Percentiles rank a stretch among this genome's conserved stretches.
phyloP scores from a whole-genome alignment of 2,113 vertebrate genomes.

The Nettapus auritus region DNA sequence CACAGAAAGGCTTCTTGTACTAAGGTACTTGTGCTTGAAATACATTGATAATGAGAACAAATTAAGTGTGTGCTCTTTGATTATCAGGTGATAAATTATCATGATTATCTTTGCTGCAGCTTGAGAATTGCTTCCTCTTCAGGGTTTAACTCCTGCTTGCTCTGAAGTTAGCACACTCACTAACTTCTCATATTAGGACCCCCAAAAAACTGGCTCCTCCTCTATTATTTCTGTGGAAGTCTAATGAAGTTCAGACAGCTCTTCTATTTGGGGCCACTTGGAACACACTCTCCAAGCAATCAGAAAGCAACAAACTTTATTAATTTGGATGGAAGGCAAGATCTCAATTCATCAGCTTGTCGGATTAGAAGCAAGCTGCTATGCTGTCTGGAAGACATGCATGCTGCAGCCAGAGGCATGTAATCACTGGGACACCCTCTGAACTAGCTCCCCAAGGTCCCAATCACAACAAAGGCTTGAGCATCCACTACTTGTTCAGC shows the following conservation, averaged over 20 bases:
- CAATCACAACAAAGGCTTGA: not conserved
- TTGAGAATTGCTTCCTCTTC: constrained; percentile 63
- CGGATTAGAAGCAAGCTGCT: not conserved
- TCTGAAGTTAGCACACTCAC: not conserved
- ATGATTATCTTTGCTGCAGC: constrained; percentile 65
- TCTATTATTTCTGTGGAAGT: not conserved
- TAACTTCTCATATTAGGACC: not conserved
- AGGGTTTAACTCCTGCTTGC: constrained; percentile 57
- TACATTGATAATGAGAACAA: constrained; percentile 71
- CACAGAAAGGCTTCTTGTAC: constrained; percentile 20
- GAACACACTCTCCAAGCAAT: not conserved
- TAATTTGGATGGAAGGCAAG: not conserved
- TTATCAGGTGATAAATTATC: constrained; percentile 71
- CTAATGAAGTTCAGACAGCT: not conserved
- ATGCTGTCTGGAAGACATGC: not conserved
- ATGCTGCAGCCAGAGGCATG: not conserved
- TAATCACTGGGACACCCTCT: not conserved
- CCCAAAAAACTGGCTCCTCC: not conserved
- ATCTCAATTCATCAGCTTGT: not conserved
- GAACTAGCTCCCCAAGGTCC: not conserved
- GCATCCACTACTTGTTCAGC: not conserved
- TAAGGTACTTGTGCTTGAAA: constrained; percentile 60
- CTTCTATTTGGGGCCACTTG: not conserved
- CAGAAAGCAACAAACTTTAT: not conserved
- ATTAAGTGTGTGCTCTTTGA: constrained; percentile 71